These are phyloP conservation scores for Phyllotreta striolata DNA, from an alignment of 2,888 invertebrate genomes.

Conservation along the genomic window DNA sequence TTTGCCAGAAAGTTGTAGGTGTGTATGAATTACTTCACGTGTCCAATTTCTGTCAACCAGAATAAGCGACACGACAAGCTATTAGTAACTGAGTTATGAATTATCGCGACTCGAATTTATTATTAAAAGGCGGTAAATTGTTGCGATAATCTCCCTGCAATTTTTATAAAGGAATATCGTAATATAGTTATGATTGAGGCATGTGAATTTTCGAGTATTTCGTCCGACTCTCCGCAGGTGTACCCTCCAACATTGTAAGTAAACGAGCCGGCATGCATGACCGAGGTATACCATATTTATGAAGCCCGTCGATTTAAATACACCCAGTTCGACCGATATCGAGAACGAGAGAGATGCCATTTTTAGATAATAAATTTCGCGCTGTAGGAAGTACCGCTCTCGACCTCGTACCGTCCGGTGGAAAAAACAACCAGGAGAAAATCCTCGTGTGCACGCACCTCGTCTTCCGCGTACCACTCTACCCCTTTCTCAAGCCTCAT, in stretches of 20 bases:
- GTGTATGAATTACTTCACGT: constrained; percentile 25
- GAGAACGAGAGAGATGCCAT: constrained; percentile 37
- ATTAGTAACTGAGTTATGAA: constrained; percentile 10
- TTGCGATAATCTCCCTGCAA: background rate
- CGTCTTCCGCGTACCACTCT: background rate
- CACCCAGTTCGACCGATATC: constrained; percentile 39
- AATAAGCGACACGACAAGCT: constrained; percentile 18
- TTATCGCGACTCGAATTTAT: constrained; percentile 17
- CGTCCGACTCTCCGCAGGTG: constrained; percentile 35
- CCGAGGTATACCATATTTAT: constrained; percentile 42
- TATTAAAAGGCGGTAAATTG: background rate
- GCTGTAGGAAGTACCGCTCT: constrained; percentile 36
- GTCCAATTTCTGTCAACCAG: constrained; percentile 15
- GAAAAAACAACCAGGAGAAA: constrained; percentile 7
- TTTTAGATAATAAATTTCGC: constrained; percentile 41
- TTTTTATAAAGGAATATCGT: no score
- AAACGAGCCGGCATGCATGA: constrained; percentile 40
- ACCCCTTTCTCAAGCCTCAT: background rate
- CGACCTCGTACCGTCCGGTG: constrained; percentile 23
- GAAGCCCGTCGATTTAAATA: constrained; percentile 42
- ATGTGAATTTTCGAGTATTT: no score
- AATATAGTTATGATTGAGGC: no score
- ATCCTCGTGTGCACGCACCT: no score
- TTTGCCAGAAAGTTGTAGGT: constrained; percentile 31
- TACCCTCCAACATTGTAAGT: constrained; percentile 35